Base-by-base conservation (phyloP, 2,113 vertebrate species). In the Rhodinocichla rosea region DNA sequence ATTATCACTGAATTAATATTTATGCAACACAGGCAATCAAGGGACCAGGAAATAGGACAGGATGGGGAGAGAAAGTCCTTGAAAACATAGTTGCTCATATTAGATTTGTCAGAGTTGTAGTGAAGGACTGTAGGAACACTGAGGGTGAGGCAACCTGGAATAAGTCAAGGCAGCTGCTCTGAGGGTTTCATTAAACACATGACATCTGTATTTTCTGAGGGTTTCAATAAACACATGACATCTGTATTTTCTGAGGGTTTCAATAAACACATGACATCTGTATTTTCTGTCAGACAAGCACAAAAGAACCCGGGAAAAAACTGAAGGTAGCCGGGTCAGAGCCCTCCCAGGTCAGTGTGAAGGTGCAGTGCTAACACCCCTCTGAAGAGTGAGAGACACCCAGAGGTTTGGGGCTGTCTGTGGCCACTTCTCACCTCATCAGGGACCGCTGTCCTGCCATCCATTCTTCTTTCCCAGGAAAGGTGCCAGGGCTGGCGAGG, bases 321-420 rank as follows among this genome's bases (percentile, higher is more conserved):
- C 16, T 7, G 1, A 24, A 63, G 0, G 33, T 6, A 30, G 7
- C 20, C 45, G 44, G 26, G 63, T 52, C 52, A 80, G 73, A 49
- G 8, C 44, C 30, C 27, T 60, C 30, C 16, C 27, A 8, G 14
- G 49, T 13, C 62, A 16, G 52, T 1, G 11, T 18, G 79, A 62
- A 50, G 26, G 14, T 21, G 50, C n/a, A 11, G 11, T 2, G 22
- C 10, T 8, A 14, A 28, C 17, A 26, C 2, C 0, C 0, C 20
- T 33, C 23, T 26, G 16, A 60, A 74, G 8, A 8, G 5, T 13
- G 64, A 12, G 50, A 11, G 50, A 52, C 40, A 30, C 5, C 11
- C 67, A 15, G 15, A 27, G 20, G 3, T 1, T 2, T 22, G 65
- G 52, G 59, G 62, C 8, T 44, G 0, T 2, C 57, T 7, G 44